Percentiles rank a stretch among this genome's conserved stretches.
phyloP scores from a whole-genome alignment of 2,888 invertebrate species.

The Drosophila ustulata region DNA sequence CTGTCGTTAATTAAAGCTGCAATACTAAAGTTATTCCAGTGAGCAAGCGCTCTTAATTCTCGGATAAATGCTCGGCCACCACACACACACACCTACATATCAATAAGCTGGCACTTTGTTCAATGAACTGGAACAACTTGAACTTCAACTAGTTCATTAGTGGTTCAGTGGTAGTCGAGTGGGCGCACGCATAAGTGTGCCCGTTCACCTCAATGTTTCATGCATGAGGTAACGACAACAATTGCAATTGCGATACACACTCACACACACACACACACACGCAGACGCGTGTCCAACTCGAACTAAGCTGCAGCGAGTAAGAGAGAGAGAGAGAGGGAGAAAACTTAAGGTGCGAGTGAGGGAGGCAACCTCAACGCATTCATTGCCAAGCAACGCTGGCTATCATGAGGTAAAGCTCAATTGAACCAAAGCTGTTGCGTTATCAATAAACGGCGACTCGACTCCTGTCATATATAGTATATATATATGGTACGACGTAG shows the following conservation, averaged over 20 bases:
- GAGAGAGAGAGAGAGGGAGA: neutral
- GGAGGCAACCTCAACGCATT: neutral
- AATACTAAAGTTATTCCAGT: slow-evolving; percentile 8
- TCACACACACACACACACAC: neutral
- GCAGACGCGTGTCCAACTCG: neutral
- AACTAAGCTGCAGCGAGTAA: neutral
- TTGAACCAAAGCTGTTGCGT: neutral
- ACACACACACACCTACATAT: slow-evolving; percentile 7
- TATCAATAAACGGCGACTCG: slow-evolving; percentile 8
- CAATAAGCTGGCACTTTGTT: slow-evolving; percentile 42
- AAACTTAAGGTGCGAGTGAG: neutral
- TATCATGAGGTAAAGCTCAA: slow-evolving; percentile 8
- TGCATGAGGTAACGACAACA: slow-evolving; percentile 66
- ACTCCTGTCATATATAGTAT: neutral
- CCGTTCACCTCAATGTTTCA: slow-evolving; percentile 67
- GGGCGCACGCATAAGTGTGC: slow-evolving; percentile 42
- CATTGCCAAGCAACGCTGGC: slow-evolving; percentile 20
- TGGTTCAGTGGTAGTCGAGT: slow-evolving; percentile 43
- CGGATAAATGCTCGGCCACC: neutral
- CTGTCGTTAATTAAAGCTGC: neutral
- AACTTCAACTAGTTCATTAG: slow-evolving; percentile 65
- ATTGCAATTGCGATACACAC: slow-evolving; percentile 26
- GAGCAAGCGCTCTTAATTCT: neutral
- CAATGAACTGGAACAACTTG: slow-evolving; percentile 71
- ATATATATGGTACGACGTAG: neutral